Conservation (phyloP, 2,113 vertebrate genomes). For the Labeo rohita region DNA sequence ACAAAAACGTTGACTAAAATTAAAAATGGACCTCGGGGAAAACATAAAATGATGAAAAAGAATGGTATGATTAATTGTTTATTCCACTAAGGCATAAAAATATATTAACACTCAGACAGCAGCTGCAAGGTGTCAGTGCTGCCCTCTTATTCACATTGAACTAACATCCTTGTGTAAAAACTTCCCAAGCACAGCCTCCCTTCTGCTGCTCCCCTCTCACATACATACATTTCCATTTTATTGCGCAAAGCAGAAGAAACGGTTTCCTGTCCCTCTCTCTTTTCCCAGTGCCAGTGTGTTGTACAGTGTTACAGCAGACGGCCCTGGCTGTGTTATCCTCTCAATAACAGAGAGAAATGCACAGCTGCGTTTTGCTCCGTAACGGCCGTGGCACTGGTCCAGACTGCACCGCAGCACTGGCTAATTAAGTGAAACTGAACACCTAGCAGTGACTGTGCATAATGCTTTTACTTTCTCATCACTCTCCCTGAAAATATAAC, state of each 20-base stretch:
- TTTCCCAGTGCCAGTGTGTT: conserved; percentile 51
- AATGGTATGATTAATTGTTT: background rate
- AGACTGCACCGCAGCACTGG: conserved; percentile 56
- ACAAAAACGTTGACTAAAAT: background rate
- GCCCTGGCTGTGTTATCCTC: conserved; percentile 56
- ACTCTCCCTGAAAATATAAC: conserved; percentile 31
- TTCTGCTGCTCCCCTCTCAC: background rate
- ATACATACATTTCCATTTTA: conserved; percentile 56
- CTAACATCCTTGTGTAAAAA: conserved; percentile 65
- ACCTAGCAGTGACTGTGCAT: conserved; percentile 62
- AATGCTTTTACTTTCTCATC: conserved; percentile 14
- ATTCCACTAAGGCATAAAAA: conserved; percentile 42
- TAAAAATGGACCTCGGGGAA: conserved; percentile 12
- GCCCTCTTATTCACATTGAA: conserved; percentile 58
- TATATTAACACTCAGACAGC: conserved; percentile 54
- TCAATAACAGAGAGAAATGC: conserved; percentile 59
- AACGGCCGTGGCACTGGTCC: conserved; percentile 61
- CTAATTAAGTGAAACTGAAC: conserved; percentile 69
- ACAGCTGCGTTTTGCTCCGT: conserved; percentile 66
- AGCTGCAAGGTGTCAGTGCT: conserved; percentile 69
- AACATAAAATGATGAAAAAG: background rate
- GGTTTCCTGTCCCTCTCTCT: conserved; percentile 65
- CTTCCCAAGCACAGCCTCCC: conserved; percentile 32
- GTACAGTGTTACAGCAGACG: conserved; percentile 10
- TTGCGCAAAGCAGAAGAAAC: conserved; percentile 64